Evolutionary conservation across 2,888 invertebrate species (phyloP).

Genomic region (Cheilosia grossa): DNA sequence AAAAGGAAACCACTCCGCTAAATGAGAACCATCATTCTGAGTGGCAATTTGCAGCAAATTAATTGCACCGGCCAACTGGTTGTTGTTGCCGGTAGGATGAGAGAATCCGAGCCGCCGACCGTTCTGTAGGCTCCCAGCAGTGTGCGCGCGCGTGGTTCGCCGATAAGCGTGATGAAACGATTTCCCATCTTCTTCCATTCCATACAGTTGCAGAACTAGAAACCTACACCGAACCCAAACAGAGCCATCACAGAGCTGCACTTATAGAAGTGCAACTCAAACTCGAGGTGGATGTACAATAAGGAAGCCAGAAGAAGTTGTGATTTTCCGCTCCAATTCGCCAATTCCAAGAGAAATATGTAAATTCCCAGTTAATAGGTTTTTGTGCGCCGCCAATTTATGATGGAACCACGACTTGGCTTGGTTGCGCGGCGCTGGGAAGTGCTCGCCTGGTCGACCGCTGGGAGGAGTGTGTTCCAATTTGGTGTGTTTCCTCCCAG

Average conservation of each 20-base stretch:
- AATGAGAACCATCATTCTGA: conserved; percentile 72
- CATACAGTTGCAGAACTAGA: conserved; percentile 54
- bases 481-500: conserved; percentile 33
- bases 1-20: conserved; percentile 36
- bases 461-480: conserved; percentile 43
- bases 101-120: conserved; percentile 23
- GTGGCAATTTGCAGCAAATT: conserved; percentile 72
- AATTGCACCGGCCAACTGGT: conserved; percentile 63
- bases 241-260: conserved; percentile 6
- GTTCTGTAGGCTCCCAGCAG: background rate
- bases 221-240: conserved; percentile 41
- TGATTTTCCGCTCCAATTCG: conserved; percentile 74
- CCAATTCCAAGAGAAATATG: conserved; percentile 67
- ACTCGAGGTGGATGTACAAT: conserved; percentile 50
- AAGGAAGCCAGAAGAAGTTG: conserved; percentile 71
- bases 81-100: conserved; percentile 37
- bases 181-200: conserved; percentile 44
- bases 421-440: conserved; percentile 4
- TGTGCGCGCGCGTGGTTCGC: conserved; percentile 22
- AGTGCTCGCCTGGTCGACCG: background rate
- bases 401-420: conserved; percentile 41
- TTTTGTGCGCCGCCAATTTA: conserved; percentile 36
- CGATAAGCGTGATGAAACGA: conserved; percentile 70
- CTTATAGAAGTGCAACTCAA: conserved; percentile 35
- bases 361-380: conserved; percentile 68